Evolutionary conservation across 2,113 vertebrate genomes (phyloP), one percentile per base, ranked within the genome.

Genomic region (Sinocyclocheilus maitianheensis): DNA sequence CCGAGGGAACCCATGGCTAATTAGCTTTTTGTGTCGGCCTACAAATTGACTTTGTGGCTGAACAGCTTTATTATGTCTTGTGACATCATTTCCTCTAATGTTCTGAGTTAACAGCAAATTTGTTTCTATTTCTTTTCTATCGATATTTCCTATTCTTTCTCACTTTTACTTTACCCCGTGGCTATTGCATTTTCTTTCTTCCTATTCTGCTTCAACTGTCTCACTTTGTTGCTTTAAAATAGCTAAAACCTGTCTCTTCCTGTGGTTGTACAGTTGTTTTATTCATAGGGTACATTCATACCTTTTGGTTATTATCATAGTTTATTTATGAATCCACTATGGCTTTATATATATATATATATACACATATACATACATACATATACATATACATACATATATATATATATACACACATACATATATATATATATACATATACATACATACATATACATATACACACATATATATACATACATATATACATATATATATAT

Each of bases 301-400:
- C 51, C 13, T 55, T 55, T 11, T 16, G 4, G 1, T 26, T 26
- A 26, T 34, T 55, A 55, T 53, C 14, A 30, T 55, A 18, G 51
- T 37, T 55, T 22, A 78, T 78, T 60, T 60, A 37, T 30, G 30
- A 78, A 78, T 22, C 51, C 53, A 78, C 58, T 78, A 58, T 30
- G 3, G 0, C 18, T 58, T 37, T 78, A 37, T 3, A 18, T 18
- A 26, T 77, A 58, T 58, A 34, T 3, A 16, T 16, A 26, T 77
- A 58, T 77, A 34, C 1, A 14, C 16, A 26, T 77, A 58, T 26
- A 26, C 26, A 26, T 26, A 26, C 26, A 26, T 26, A 26, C 1
- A 26, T 26, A 26, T 1, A 26, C 26, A 26, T 1, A 26, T 26
- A 26, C 26, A 26, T 26, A 26, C 1, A 26, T 37, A 34, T 34